Evolutionary conservation across 2,113 vertebrate species (phyloP).

Genomic region (Nannospalax galili): DNA sequence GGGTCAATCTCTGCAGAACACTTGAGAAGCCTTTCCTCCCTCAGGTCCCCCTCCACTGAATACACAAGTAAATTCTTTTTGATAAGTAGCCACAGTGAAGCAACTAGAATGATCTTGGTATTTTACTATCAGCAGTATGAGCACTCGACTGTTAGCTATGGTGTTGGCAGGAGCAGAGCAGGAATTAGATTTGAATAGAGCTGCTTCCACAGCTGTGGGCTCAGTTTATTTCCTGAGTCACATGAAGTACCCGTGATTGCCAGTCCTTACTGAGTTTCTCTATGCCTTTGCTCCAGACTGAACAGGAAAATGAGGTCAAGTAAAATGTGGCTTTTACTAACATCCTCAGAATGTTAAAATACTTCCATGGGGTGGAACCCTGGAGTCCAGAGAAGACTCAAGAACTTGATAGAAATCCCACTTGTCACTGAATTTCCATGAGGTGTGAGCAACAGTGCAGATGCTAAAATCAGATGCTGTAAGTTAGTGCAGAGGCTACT

Average conservation of each 20-base stretch:
- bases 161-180: neutral
- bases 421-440: conserved; percentile 22
- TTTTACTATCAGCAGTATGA: neutral
- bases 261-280: neutral
- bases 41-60: neutral
- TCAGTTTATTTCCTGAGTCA: neutral
- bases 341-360: conserved; percentile 34
- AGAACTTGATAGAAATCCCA: conserved; percentile 61
- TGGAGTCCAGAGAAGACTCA: conserved; percentile 3
- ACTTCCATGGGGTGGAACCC: neutral
- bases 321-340: conserved; percentile 47
- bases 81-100: neutral
- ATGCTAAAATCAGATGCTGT: conserved; percentile 55
- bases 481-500: conserved; percentile 71
- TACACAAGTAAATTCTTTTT: neutral
- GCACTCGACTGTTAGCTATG: neutral
- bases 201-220: neutral
- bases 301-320: conserved; percentile 29
- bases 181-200: neutral
- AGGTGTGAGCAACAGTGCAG: conserved; percentile 57
- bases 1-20: neutral
- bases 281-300: neutral
- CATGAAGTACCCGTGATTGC: neutral
- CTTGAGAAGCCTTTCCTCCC: neutral
- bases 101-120: neutral